A percentile compares a stretch with the other conserved stretches of the same genome.
phyloP scores from a whole-genome alignment of 2,888 invertebrate genomes.

The Axea sp. region DNA sequence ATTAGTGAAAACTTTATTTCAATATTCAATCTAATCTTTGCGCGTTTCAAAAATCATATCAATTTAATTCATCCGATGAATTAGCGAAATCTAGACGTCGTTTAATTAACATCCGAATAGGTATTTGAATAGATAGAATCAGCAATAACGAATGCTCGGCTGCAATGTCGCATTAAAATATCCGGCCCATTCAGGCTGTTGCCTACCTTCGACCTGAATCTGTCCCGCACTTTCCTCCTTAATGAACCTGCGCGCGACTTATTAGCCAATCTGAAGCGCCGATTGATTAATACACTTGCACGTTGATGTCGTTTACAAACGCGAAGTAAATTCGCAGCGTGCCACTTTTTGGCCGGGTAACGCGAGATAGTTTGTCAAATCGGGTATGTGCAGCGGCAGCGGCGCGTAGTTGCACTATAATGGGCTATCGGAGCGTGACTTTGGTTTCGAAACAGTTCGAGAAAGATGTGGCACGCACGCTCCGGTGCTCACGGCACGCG shows the following conservation, averaged over 20 bases:
- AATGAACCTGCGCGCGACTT: slow-evolving; percentile 25
- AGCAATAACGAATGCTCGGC: neutral
- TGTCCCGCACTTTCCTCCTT: slow-evolving; percentile 31
- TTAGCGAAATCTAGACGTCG: slow-evolving; percentile 4
- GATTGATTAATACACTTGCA: slow-evolving; percentile 41
- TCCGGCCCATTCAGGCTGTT: slow-evolving; percentile 22
- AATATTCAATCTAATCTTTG: slow-evolving; percentile 3
- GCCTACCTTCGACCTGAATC: slow-evolving; percentile 31
- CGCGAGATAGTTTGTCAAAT: slow-evolving; percentile 50
- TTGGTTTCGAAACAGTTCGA: slow-evolving; percentile 56
- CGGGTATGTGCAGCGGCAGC: slow-evolving; percentile 25
- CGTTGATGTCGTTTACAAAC: slow-evolving; percentile 34
- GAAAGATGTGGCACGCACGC: slow-evolving; percentile 63
- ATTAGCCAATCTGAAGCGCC: slow-evolving; percentile 19
- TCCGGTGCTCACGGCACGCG: slow-evolving; percentile 54
- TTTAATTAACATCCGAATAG: slow-evolving; percentile 27
- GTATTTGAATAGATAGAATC: slow-evolving; percentile 10
- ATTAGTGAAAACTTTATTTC: too few relatives aligned
- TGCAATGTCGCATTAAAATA: slow-evolving; percentile 28
- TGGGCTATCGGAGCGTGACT: slow-evolving; percentile 62
- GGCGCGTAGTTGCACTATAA: slow-evolving; percentile 36
- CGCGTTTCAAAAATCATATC: neutral
- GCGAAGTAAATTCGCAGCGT: slow-evolving; percentile 28
- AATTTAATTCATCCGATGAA: neutral
- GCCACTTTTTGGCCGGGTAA: slow-evolving; percentile 49